phyloP scores from a whole-genome alignment of 2,113 vertebrate genomes.

The Misgurnus mizolepis region DNA sequence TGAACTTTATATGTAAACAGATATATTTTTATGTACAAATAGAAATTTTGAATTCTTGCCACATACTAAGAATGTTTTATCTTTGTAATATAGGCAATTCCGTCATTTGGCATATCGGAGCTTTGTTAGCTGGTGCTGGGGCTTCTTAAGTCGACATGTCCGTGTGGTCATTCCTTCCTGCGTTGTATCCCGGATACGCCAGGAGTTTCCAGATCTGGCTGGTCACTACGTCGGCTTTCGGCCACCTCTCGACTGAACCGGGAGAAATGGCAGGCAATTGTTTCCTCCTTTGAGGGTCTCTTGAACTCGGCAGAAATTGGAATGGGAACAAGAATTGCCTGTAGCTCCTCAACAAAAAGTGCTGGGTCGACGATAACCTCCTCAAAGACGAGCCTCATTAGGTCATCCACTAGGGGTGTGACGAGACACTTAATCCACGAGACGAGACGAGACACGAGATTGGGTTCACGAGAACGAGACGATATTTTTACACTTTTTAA shows the following conservation, averaged over 20 bases:
- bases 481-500: too few species aligned
- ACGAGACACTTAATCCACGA: too few species aligned
- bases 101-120: not conserved
- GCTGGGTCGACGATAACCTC: not conserved
- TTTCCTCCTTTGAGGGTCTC: slow-evolving; percentile 1
- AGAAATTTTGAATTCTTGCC: too few species aligned
- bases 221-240: not conserved
- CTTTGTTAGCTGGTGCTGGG: slow-evolving; percentile 16
- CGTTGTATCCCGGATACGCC: not conserved
- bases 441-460: too few species aligned
- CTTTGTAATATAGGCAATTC: not conserved
- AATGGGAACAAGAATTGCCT: not conserved
- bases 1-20: too few species aligned
- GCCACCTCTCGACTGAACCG: slow-evolving; percentile 1
- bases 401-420: not conserved
- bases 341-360: not conserved
- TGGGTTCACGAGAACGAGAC: too few species aligned
- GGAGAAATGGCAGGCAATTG: not conserved
- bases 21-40: too few species aligned
- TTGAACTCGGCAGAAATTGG: not conserved
- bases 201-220: not conserved
- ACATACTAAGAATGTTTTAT: not conserved
- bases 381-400: not conserved
- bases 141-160: not conserved
- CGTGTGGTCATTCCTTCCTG: not conserved